phyloP scores from a whole-genome alignment of 1,140 invertebrate species.

The Conus ventricosus region DNA sequence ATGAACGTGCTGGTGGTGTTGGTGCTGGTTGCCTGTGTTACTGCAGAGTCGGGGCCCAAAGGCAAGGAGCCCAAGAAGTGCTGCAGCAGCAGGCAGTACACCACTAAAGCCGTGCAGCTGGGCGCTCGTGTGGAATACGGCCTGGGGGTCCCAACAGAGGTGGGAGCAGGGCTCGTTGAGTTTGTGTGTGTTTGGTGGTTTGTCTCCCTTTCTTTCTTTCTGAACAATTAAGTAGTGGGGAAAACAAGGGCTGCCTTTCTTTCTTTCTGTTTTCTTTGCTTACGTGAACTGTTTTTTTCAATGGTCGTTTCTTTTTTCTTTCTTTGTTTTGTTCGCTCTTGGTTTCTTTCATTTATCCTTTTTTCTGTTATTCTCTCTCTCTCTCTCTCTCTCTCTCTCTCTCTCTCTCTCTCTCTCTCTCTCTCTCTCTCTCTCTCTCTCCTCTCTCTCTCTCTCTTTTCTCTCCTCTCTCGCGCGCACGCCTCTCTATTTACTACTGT shows the following conservation, averaged over 20 bases:
- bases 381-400: background rate
- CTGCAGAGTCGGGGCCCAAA: background rate
- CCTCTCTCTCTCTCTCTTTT: background rate
- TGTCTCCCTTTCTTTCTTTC: background rate
- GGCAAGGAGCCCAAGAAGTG: background rate
- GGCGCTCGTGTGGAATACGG: background rate
- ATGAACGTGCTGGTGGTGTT: background rate
- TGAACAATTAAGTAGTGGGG: too few relatives aligned
- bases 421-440: background rate
- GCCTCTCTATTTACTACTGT: too few relatives aligned
- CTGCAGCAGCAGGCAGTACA: background rate
- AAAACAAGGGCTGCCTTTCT: background rate
- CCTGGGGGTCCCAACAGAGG: background rate
- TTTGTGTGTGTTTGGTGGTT: too few relatives aligned
- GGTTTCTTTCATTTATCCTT: background rate
- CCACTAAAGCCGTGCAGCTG: background rate
- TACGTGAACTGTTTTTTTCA: background rate
- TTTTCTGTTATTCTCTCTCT: background rate
- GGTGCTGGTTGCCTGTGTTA: background rate
- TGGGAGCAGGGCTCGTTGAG: background rate
- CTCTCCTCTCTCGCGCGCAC: too few relatives aligned
- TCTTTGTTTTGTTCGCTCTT: background rate
- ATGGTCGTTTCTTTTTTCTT: background rate
- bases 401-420: background rate
- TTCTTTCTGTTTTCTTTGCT: background rate